Evolutionary conservation across 2,888 invertebrate genomes (phyloP), one percentile per base, ranked within the genome.

Genomic region (Cerastis leucographa): DNA sequence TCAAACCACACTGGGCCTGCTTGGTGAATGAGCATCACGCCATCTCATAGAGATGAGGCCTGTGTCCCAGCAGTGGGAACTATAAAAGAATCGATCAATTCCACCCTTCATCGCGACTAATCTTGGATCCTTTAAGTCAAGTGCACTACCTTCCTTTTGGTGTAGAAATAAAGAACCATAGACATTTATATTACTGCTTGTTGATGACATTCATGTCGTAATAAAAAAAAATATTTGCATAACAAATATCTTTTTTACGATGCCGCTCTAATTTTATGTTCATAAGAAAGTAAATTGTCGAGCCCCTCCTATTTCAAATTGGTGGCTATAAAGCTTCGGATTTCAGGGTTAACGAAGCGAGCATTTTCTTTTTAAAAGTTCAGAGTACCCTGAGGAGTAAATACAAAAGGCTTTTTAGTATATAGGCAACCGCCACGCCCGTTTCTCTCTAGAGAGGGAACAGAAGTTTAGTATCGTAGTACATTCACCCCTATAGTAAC

Each of bases 221-320:
- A 76, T 80, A 72, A 79, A 81, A 82, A 56, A 56, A 17, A 74
- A 25, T n/a, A 80, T 70, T 80, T 42, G 65, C 80, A 67, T 67
- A 54, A 5, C 51, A 71, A 77, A 78, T 78, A 40, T 51, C 65
- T 77, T 56, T n/a, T 81, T 77, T 77, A 84, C 65, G 74, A 74
- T 25, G n/a, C 5, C 29, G 19, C 46, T 71, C 56, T 65, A 84
- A 77, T 68, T 74, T 80, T 80, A 73, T 80, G 77, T 73, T 64
- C 51, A 22, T 69, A 44, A n/a, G 56, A 56, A 71, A 76, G 54
- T 51, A 83, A 81, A 84, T 81, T 71, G 25, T 61, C 25, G 29
- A 65, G 71, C 29, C 44, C 49, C 67, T 77, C 25, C 61, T 69
- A 65, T 80, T 84, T 76, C 70, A 73, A 84, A 80, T 71, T 67